phyloP scores from a whole-genome alignment of 2,113 vertebrate genomes.

The Lycocorax pyrrhopterus region DNA sequence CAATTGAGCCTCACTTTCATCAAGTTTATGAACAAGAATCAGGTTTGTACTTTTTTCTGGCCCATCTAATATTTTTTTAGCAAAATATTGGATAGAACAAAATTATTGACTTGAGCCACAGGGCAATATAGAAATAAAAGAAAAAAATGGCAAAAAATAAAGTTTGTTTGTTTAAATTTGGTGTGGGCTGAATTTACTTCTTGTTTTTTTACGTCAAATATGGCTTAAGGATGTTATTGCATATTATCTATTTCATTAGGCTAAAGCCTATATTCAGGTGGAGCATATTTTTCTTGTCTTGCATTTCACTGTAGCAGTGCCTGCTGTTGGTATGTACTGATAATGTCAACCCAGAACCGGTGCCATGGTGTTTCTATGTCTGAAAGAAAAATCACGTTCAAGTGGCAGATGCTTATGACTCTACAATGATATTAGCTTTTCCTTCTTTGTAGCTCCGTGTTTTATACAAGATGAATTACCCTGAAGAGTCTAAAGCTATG shows the following conservation, averaged over 20 bases:
- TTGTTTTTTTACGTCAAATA: background rate
- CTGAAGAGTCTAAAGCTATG: background rate
- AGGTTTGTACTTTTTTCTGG: background rate
- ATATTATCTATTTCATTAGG: background rate
- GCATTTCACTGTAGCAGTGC: background rate
- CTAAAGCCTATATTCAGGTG: background rate
- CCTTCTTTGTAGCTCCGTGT: rapidly evolving
- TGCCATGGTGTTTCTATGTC: background rate
- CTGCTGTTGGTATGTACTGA: background rate
- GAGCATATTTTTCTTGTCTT: background rate
- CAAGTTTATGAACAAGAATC: background rate
- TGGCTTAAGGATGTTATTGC: background rate
- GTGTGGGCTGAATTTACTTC: background rate
- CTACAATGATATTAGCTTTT: background rate
- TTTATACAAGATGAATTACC: background rate
- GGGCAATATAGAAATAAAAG: background rate
- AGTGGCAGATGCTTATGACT: background rate
- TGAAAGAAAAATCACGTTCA: background rate
- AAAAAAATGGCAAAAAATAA: background rate
- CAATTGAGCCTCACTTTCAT: background rate
- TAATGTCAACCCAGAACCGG: background rate
- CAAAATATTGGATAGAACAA: background rate
- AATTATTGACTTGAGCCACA: background rate
- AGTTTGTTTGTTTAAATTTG: background rate
- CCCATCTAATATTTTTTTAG: background rate